Evolutionary conservation across 2,888 invertebrate genomes (phyloP), one percentile per base, ranked within the genome.

Genomic region (Pyrochroa serraticornis): DNA sequence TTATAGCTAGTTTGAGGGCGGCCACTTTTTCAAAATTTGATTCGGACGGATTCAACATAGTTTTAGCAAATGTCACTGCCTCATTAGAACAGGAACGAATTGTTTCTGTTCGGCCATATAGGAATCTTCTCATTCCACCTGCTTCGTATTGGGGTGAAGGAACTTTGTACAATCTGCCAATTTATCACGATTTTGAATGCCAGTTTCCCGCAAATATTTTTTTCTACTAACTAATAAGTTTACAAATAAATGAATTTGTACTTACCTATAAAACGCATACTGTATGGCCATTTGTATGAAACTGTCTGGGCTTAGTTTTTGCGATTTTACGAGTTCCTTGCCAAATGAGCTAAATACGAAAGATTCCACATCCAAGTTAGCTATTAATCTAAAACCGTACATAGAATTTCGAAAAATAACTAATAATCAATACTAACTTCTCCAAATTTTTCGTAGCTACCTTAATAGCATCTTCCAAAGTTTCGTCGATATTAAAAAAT

Each of bases 251-350:
- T 75, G 5, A 22, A 2, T 22, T 22, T n/a, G n/a, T n/a, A n/a
- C 22, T 5, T 82, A 89, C 90, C 86, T 88, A 74, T 87, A 93
- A 78, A 89, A 93, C 0, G 97, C 92, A 63, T 90, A 86, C 77
- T 97, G 97, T 79, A 97, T 87, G 0, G 96, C 95, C 81, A 97
- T 90, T 82, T 98, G 98, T 58, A 97, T 85, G 75, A 88, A 98
- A 74, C 95, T 95, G 75, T 98, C 98, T 0, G 98, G 98, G 74
- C 96, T 96, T 65, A 95, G 79, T 74, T 91, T 91, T 67, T 91
- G 89, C 1, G 84, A 82, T 77, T 97, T 98, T 39, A 96, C 91
- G 67, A 91, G 92, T 55, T 92, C 88, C 75, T 92, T 92, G 13
- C 98, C 98, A 77, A 89, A 98, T 8, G 85, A 83, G 3, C 85